These are phyloP conservation scores for Pheosia gnoma DNA, from an alignment of 2,888 invertebrate genomes.

Conservation along the genomic window DNA sequence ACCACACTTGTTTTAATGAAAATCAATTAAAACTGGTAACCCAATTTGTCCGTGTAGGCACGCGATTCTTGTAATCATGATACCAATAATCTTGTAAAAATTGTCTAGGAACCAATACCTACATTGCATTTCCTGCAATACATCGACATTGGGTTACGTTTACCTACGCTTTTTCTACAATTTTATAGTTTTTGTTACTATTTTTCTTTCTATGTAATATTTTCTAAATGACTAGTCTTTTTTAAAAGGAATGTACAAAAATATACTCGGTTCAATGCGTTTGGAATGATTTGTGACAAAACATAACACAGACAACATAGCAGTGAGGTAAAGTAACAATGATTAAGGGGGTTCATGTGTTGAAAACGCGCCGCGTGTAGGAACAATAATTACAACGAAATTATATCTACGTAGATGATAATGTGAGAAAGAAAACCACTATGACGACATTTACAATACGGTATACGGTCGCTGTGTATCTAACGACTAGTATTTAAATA, in stretches of 20 bases:
- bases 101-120: constrained; percentile 7
- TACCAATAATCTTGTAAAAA: neutral
- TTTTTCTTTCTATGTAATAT: constrained; percentile 25
- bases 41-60: constrained; percentile 17
- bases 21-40: constrained; percentile 30
- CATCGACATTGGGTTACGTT: constrained; percentile 21
- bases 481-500: constrained; percentile 52
- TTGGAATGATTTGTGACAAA: constrained; percentile 44
- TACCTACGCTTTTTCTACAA: constrained; percentile 20
- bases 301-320: constrained; percentile 19
- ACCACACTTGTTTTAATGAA: constrained; percentile 28
- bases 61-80: neutral
- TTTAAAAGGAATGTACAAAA: constrained; percentile 48
- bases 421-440: constrained; percentile 18
- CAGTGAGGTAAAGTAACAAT: constrained; percentile 12
- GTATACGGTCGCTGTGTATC: constrained; percentile 37
- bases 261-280: constrained; percentile 30
- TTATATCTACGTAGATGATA: constrained; percentile 22
- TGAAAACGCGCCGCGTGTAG: constrained; percentile 38
- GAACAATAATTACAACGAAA: constrained; percentile 34
- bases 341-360: constrained; percentile 16
- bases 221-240: constrained; percentile 52
- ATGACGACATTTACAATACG: constrained; percentile 27
- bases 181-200: constrained; percentile 24
- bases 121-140: constrained; percentile 14